phyloP scores from a whole-genome alignment of 2,113 vertebrate genomes.

The Pteropus alecto region DNA sequence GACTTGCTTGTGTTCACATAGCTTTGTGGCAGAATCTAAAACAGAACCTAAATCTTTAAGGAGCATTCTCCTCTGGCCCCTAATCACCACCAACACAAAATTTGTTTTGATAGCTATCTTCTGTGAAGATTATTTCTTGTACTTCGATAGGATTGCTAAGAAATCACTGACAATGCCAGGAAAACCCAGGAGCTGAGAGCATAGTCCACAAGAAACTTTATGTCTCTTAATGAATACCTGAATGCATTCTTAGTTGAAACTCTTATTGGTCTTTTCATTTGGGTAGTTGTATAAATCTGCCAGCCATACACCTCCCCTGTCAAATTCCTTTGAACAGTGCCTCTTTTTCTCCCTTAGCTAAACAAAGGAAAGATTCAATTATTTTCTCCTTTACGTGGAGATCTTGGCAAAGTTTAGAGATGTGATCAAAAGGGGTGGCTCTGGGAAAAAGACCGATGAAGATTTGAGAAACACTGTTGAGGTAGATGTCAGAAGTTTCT shows the following conservation, averaged over 20 bases:
- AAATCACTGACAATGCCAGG: neutral
- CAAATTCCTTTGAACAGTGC: neutral
- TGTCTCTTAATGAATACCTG: neutral
- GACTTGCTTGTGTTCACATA: neutral
- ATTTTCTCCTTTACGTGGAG: neutral
- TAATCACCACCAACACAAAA: neutral
- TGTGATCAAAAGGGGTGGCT: neutral
- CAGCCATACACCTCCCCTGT: neutral
- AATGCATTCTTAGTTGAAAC: slow-evolving; percentile 4
- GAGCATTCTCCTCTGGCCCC: neutral
- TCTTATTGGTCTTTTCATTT: neutral
- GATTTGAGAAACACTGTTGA: neutral
- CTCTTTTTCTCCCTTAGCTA: neutral
- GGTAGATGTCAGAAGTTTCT: neutral
- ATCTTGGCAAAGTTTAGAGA: slow-evolving; percentile 10
- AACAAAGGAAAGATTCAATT: neutral
- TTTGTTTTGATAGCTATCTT: neutral
- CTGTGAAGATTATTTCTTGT: neutral
- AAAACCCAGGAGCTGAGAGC: neutral
- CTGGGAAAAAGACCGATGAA: neutral
- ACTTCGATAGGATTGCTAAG: neutral
- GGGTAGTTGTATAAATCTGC: neutral
- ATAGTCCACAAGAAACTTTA: neutral
- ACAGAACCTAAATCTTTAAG: neutral
- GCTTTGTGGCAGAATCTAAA: neutral